Evolutionary conservation across 2,888 invertebrate species (phyloP).

Genomic region (Sialis lutaria): DNA sequence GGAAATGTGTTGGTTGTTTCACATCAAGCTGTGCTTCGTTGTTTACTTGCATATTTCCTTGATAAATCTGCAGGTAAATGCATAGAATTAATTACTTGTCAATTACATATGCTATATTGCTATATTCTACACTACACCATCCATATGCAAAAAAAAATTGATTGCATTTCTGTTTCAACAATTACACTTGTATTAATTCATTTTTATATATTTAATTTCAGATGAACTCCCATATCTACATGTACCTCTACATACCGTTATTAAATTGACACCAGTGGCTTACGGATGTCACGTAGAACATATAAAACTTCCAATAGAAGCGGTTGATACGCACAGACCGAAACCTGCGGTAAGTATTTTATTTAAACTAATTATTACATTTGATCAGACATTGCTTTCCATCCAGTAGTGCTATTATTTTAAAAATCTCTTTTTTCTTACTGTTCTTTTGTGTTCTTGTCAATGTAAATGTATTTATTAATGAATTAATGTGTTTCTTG

Average conservation of each 20-base stretch:
- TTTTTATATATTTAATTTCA: conserved; percentile 21
- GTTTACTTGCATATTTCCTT: conserved; percentile 91
- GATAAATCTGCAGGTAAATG: conserved; percentile 77
- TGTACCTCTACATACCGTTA: conserved; percentile 87
- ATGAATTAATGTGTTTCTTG: no score
- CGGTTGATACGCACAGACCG: conserved; percentile 91
- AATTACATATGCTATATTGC: no score
- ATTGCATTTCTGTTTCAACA: not conserved
- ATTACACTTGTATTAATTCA: not conserved
- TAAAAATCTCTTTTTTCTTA: no score
- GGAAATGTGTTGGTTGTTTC: conserved; percentile 91
- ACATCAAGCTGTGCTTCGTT: conserved; percentile 92
- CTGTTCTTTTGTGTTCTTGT: no score
- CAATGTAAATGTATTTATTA: no score
- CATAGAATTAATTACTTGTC: no score
- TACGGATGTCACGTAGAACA: conserved; percentile 96
- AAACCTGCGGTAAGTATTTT: conserved; percentile 53
- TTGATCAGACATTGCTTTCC: no score
- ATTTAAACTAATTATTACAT: not conserved
- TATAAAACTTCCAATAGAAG: conserved; percentile 77
- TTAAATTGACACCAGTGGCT: conserved; percentile 94
- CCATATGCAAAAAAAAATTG: not conserved
- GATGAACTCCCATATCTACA: conserved; percentile 79
- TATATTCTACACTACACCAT: no score
- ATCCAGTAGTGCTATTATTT: no score